A percentile compares a stretch with the other conserved stretches of the same genome.
phyloP scores from a whole-genome alignment of 2,113 vertebrate species.

The Theristicus caerulescens region DNA sequence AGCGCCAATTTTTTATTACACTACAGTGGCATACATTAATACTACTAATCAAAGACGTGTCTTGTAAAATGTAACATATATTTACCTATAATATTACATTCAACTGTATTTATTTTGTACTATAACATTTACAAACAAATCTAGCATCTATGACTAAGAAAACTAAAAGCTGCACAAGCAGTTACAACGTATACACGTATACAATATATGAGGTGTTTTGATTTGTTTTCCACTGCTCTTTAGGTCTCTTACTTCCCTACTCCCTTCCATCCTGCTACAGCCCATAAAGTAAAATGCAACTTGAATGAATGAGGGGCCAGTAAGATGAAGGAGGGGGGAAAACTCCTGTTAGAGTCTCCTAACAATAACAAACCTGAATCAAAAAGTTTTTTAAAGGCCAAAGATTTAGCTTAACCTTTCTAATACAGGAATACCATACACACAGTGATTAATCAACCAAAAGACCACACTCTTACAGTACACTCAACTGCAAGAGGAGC shows the following conservation, averaged over 20 bases:
- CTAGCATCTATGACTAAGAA: not conserved
- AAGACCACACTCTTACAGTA: not conserved
- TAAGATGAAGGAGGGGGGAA: not conserved
- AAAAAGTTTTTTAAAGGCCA: not conserved
- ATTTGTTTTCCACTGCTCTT: not conserved
- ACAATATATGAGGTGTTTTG: not conserved
- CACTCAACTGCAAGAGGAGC: not conserved
- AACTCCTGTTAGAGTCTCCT: not conserved
- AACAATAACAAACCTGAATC: not conserved
- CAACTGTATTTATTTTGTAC: not conserved
- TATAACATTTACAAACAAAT: not conserved
- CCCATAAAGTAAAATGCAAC: not conserved
- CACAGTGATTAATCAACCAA: not conserved
- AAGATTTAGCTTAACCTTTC: not conserved
- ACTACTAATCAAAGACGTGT: not conserved
- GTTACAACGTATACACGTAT: not conserved
- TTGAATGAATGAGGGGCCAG: not conserved
- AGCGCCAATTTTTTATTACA: not conserved
- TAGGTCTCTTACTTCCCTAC: not conserved
- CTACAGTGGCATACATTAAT: not conserved
- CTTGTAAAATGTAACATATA: not conserved
- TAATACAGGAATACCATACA: not conserved
- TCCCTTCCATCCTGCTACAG: not conserved
- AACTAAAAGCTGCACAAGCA: not conserved
- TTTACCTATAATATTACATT: not conserved